Conservation (phyloP, 30 jellyfish, hydroid and myxozoan species). For the Hydractinia symbiolongicarpus region DNA sequence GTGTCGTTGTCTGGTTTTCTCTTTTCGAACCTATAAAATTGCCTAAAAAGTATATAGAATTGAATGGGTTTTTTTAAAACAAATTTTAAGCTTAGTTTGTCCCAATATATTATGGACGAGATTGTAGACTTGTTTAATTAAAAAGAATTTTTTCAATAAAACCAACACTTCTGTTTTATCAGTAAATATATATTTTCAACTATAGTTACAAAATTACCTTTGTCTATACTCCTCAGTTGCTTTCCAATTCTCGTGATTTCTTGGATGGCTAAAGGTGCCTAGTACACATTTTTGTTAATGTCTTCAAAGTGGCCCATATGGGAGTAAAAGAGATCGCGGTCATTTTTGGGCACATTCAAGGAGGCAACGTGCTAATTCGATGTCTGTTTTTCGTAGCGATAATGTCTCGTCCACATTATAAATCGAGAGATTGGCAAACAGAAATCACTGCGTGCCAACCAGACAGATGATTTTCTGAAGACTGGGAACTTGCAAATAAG, state of each 20-base stretch:
- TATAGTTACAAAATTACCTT: too few relatives aligned
- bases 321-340: neutral
- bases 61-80: too few relatives aligned
- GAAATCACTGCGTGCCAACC: conserved; percentile 28
- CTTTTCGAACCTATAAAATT: too few relatives aligned
- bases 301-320: conserved; percentile 1
- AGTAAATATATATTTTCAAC: too few relatives aligned
- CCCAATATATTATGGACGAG: too few relatives aligned
- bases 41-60: too few relatives aligned
- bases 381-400: conserved; percentile 25
- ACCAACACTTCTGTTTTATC: too few relatives aligned
- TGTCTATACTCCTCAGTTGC: too few relatives aligned
- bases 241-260: neutral
- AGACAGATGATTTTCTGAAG: conserved; percentile 17
- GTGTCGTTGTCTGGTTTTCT: too few relatives aligned
- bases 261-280: neutral
- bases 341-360: conserved; percentile 14
- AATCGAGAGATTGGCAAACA: neutral
- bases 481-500: conserved; percentile 19
- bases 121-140: too few relatives aligned
- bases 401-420: conserved; percentile 1
- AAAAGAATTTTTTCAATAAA: too few relatives aligned
- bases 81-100: too few relatives aligned
- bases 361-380: conserved; percentile 21
- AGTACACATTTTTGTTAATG: neutral